Evolutionary conservation across 2,888 invertebrate genomes (phyloP).

Genomic region (Drosophila histrio): DNA sequence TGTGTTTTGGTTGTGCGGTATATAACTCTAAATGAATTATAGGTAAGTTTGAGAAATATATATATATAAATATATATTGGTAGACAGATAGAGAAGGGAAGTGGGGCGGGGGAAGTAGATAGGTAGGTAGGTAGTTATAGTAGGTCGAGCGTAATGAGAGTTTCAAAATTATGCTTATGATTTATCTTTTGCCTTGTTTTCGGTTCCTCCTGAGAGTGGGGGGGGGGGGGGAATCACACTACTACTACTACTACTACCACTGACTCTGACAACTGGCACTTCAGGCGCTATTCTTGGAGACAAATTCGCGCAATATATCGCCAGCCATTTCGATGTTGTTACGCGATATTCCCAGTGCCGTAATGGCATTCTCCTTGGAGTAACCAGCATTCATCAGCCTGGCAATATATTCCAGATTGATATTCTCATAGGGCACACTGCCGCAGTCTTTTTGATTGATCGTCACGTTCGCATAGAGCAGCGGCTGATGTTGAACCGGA

Average conservation of each 20-base stretch:
- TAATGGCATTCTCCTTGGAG: constrained; percentile 94
- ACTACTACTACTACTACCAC: too few relatives aligned
- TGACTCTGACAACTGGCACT: constrained; percentile 1
- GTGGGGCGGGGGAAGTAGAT: constrained; percentile 12
- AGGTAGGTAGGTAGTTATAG: neutral
- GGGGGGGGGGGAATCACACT: constrained; percentile 10
- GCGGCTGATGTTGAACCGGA: constrained; percentile 69
- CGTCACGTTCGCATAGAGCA: constrained; percentile 85
- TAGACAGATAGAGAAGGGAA: constrained; percentile 5
- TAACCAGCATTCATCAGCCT: constrained; percentile 95
- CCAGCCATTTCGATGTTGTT: constrained; percentile 98
- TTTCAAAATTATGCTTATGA: constrained; percentile 46
- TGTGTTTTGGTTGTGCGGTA: constrained; percentile 3
- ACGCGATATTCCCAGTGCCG: constrained; percentile 95
- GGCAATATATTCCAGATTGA: constrained; percentile 95
- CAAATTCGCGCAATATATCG: constrained; percentile 96
- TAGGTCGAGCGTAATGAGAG: constrained; percentile 35
- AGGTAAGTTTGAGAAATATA: constrained; percentile 47
- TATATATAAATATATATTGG: constrained; percentile 38
- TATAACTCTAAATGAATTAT: constrained; percentile 57
- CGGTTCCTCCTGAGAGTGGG: neutral
- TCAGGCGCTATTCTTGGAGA: constrained; percentile 86
- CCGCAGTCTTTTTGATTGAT: constrained; percentile 84
- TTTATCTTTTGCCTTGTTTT: constrained; percentile 48
- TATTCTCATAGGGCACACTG: constrained; percentile 91